Evolutionary conservation across 2,797 vertebrate species (phyloP).

Genomic region (Gorsachius magnificus): DNA sequence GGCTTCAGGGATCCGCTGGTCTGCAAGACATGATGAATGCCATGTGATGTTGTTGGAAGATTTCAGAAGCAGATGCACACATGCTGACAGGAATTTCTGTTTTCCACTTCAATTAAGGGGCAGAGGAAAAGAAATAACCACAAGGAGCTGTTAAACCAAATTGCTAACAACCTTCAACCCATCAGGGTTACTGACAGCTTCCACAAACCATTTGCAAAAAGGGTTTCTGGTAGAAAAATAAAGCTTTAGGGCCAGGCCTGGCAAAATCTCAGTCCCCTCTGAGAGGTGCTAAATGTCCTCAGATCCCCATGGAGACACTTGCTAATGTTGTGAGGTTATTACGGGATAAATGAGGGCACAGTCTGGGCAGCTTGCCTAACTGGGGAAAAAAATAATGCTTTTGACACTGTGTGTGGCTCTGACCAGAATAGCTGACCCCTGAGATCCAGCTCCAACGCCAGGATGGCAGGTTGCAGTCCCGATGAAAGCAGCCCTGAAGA

Average conservation of each 20-base stretch:
- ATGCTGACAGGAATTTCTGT: background rate
- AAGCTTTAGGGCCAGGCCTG: background rate
- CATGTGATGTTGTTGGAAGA: background rate
- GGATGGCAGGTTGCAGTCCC: background rate
- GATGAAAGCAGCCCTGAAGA: background rate
- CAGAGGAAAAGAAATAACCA: background rate
- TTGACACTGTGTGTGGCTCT: background rate
- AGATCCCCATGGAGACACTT: background rate
- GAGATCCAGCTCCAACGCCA: background rate
- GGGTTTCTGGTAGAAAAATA: background rate
- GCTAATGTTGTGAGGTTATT: background rate
- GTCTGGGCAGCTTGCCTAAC: background rate
- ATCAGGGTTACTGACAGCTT: background rate
- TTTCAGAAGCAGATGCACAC: slow-evolving; percentile 4
- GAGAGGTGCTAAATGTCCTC: slow-evolving; percentile 1
- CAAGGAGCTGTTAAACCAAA: slow-evolving; percentile 8
- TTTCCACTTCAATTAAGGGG: background rate
- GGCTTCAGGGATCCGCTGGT: background rate
- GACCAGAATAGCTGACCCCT: background rate
- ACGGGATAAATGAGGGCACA: background rate
- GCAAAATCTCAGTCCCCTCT: background rate
- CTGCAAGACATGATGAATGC: background rate
- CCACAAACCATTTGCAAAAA: background rate
- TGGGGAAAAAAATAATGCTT: background rate
- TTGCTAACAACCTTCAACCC: background rate